phyloP scores from a whole-genome alignment of 2,797 vertebrate species.

The Peromyscus melanophrys region DNA sequence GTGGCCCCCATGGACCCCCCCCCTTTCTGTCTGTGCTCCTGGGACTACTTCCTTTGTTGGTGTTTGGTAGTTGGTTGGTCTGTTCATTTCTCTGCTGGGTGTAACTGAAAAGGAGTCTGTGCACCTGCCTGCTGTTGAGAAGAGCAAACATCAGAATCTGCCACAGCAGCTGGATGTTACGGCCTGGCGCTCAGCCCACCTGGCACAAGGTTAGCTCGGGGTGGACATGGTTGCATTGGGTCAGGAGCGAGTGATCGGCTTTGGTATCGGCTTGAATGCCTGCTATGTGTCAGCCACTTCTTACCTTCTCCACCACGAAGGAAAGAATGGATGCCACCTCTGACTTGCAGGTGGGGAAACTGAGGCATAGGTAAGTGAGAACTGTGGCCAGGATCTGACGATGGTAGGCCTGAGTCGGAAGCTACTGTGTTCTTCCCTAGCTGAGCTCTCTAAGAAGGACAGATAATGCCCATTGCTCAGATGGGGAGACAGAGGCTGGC shows the following conservation, averaged over 20 bases:
- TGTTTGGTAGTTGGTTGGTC: neutral
- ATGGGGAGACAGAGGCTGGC: neutral
- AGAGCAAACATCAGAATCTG: neutral
- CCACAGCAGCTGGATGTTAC: too few relatives aligned
- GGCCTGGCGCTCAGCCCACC: neutral
- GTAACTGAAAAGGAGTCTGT: neutral
- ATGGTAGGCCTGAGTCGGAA: neutral
- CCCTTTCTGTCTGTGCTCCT: neutral
- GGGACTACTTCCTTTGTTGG: neutral
- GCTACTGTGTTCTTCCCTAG: neutral
- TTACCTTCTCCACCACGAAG: neutral
- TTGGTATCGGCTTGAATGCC: too few relatives aligned
- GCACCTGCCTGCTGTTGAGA: neutral
- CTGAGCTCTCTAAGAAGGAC: neutral
- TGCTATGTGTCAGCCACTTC: accelerated
- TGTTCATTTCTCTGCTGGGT: neutral
- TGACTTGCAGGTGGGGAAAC: neutral
- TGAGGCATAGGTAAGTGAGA: neutral
- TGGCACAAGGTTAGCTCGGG: neutral
- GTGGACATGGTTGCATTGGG: too few relatives aligned
- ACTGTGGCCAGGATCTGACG: neutral
- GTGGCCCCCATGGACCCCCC: too few relatives aligned
- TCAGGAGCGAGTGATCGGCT: neutral
- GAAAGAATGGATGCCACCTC: neutral
- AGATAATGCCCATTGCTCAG: neutral